Evolutionary conservation across 1,140 invertebrate genomes (phyloP).

Genomic region (Brachionus calyciflorus): DNA sequence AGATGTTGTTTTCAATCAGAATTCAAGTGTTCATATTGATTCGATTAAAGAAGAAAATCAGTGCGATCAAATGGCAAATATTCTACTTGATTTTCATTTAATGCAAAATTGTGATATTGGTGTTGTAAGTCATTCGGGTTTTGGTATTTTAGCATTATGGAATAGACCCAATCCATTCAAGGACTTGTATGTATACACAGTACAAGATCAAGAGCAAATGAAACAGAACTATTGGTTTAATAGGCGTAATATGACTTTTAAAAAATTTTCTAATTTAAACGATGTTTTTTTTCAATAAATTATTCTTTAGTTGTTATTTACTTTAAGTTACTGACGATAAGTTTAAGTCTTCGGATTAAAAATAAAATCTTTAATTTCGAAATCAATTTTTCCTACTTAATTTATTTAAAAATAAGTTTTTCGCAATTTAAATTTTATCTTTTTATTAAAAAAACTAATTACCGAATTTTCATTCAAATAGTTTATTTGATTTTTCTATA

Average conservation of each 20-base stretch:
- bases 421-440: too few species aligned
- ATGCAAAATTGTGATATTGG: slow-evolving; percentile 43
- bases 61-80: slow-evolving; percentile 4
- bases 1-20: neutral
- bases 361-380: too few species aligned
- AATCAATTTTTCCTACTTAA: too few species aligned
- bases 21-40: slow-evolving; percentile 25
- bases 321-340: too few species aligned
- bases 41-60: neutral
- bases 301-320: too few species aligned
- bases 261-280: neutral
- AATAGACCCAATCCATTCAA: slow-evolving; percentile 16
- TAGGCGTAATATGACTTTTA: neutral
- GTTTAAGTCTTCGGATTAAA: too few species aligned
- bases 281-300: slow-evolving; percentile 24
- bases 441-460: too few species aligned
- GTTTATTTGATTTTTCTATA: too few species aligned
- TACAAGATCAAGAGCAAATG: neutral
- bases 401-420: too few species aligned
- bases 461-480: too few species aligned
- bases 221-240: neutral
- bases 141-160: slow-evolving; percentile 13
- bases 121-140: slow-evolving; percentile 20
- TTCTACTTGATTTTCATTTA: slow-evolving; percentile 31
- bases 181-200: slow-evolving; percentile 20